These are phyloP conservation scores for Chinchilla lanigera DNA, from an alignment of 2,113 vertebrate species.

Conservation along the genomic window DNA sequence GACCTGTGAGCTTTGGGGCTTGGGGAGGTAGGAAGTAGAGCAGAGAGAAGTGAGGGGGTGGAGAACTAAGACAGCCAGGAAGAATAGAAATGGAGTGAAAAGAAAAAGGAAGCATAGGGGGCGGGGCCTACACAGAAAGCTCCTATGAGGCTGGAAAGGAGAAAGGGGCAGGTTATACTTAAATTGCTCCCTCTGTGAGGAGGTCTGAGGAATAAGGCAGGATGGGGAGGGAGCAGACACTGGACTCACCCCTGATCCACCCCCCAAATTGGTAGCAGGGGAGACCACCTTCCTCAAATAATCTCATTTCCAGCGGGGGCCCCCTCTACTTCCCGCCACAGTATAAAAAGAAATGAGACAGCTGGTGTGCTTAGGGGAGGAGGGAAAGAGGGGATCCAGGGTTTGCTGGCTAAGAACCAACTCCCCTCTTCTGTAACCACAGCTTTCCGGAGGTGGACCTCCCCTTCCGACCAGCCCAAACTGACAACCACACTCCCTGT, in stretches of 20 bases:
- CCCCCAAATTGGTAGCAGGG: conserved; percentile 16
- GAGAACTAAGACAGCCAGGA: conserved; percentile 48
- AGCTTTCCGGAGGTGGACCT: conserved; percentile 78
- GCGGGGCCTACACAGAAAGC: neutral
- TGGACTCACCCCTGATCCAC: neutral
- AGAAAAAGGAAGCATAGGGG: neutral
- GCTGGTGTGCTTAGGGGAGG: conserved; percentile 71
- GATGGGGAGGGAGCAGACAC: neutral
- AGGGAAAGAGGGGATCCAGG: conserved; percentile 68
- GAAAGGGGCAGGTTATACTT: neutral
- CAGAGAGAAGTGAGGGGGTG: conserved; percentile 55
- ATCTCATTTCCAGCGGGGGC: conserved; percentile 53
- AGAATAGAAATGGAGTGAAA: conserved; percentile 54
- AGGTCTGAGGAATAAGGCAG: neutral
- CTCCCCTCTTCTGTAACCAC: conserved; percentile 77
- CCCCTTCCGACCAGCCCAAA: conserved; percentile 79
- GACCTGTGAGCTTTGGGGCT: conserved; percentile 15
- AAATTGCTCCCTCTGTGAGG: neutral
- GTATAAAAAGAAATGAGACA: conserved; percentile 82
- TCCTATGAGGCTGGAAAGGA: neutral
- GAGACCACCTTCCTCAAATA: conserved; percentile 54
- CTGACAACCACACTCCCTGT: conserved; percentile 53
- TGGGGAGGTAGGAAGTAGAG: conserved; percentile 64
- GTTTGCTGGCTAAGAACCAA: conserved; percentile 76
- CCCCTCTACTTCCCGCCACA: conserved; percentile 64